These are phyloP conservation scores for Syngnathoides biaculeatus DNA, from an alignment of 2,113 vertebrate genomes.

Conservation along the genomic window DNA sequence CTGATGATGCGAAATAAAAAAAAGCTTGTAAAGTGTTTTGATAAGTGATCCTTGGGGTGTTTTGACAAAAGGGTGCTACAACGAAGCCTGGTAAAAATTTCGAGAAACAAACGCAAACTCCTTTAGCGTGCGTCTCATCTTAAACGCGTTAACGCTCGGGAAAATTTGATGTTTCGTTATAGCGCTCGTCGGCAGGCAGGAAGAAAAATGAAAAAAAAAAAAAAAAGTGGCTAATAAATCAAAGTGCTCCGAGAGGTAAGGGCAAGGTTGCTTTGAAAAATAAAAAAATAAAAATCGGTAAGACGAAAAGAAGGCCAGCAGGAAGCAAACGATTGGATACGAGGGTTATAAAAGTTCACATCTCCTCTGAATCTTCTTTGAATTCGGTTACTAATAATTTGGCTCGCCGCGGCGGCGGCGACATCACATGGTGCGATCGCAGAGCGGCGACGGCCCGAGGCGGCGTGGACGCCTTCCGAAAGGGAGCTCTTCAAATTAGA, in stretches of 20 bases:
- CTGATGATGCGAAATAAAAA: no score
- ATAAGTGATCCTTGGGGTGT: no score
- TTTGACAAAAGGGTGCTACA: no score
- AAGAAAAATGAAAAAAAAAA: conserved; percentile 7
- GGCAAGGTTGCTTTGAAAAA: conserved; percentile 1
- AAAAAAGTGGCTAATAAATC: conserved; percentile 24
- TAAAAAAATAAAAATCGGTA: conserved; percentile 4
- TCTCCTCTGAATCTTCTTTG: conserved; percentile 8
- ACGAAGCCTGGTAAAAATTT: neutral
- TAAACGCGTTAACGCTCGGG: neutral
- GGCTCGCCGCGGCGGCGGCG: no score
- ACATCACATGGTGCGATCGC: conserved; percentile 44
- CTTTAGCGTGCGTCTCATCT: conserved; percentile 1
- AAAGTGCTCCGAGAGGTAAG: conserved; percentile 12
- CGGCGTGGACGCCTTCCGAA: conserved; percentile 20
- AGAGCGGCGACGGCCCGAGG: conserved; percentile 31
- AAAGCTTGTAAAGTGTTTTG: no score
- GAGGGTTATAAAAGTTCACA: conserved; percentile 28
- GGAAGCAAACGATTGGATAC: conserved; percentile 1
- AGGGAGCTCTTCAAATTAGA: conserved; percentile 35
- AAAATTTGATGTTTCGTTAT: conserved; percentile 14
- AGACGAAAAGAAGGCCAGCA: neutral
- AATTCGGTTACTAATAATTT: conserved; percentile 12
- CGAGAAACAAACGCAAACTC: no score
- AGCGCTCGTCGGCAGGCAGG: conserved; percentile 16